phyloP scores from a whole-genome alignment of 1,140 invertebrate genomes.

The Daktulosphaira vitifoliae region DNA sequence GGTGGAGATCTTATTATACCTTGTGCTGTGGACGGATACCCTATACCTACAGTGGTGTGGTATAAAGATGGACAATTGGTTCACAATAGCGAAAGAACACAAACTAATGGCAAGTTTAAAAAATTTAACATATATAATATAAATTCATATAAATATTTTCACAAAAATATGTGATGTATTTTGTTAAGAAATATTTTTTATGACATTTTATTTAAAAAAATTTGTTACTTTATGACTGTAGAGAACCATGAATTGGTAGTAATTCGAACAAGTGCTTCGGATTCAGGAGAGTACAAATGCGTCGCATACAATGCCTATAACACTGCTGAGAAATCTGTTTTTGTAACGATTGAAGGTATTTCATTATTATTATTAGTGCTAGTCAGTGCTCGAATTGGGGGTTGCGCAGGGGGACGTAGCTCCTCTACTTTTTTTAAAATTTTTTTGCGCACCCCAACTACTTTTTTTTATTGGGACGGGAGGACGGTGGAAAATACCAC shows the following conservation, averaged over 20 bases:
- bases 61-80: constrained; percentile 60
- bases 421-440: too few relatives aligned
- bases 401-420: too few relatives aligned
- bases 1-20: constrained; percentile 59
- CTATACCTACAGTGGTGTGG: constrained; percentile 64
- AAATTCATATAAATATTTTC: constrained; percentile 13
- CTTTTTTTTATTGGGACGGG: too few relatives aligned
- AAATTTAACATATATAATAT: too few relatives aligned
- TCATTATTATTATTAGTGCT: too few relatives aligned
- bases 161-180: too few relatives aligned
- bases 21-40: constrained; percentile 70
- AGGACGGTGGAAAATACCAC: too few relatives aligned
- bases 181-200: too few relatives aligned
- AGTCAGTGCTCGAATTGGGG: too few relatives aligned
- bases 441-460: too few relatives aligned
- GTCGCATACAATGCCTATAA: constrained; percentile 63
- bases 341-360: constrained; percentile 62
- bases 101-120: constrained; percentile 51
- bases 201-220: too few relatives aligned
- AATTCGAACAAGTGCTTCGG: constrained; percentile 51
- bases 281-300: constrained; percentile 70
- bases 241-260: constrained; percentile 61
- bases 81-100: constrained; percentile 44
- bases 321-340: constrained; percentile 51
- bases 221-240: constrained; percentile 40